phyloP scores from a whole-genome alignment of 2,797 vertebrate genomes.

The Tenualosa ilisha region DNA sequence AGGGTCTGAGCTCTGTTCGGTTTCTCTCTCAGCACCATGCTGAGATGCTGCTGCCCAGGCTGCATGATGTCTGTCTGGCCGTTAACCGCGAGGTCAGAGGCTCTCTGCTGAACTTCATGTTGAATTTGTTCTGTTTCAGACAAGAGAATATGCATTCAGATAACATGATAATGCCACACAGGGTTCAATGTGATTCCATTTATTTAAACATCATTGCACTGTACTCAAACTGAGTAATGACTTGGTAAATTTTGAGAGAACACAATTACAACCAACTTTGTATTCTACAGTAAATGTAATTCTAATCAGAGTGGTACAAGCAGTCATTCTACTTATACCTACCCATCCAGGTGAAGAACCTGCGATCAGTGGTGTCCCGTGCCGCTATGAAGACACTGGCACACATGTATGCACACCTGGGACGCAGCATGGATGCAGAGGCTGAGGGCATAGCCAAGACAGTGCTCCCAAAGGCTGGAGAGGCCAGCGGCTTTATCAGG shows the following conservation, averaged over 20 bases:
- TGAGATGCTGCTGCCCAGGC: not conserved
- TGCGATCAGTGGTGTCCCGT: constrained; percentile 78
- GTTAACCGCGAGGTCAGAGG: not conserved
- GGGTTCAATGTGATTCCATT: too few species aligned
- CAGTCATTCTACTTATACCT: not conserved
- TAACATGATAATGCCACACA: not conserved
- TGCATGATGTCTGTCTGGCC: not conserved
- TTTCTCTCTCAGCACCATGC: not conserved
- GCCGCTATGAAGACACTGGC: constrained; percentile 77
- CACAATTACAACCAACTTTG: not conserved
- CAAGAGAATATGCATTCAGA: not conserved
- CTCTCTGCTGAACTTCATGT: not conserved
- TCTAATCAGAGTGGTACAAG: not conserved
- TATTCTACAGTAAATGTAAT: too few species aligned
- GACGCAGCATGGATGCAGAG: constrained; percentile 80
- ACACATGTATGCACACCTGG: constrained; percentile 77
- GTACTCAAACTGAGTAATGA: not conserved
- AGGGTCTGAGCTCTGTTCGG: not conserved
- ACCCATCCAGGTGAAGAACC: constrained; percentile 74
- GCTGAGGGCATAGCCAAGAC: constrained; percentile 73
- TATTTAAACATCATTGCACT: not conserved
- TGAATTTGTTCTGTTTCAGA: not conserved
- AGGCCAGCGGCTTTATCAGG: constrained; percentile 51
- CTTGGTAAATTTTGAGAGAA: not conserved
- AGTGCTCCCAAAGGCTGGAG: constrained; percentile 78